Conservation (phyloP, 2,797 vertebrate species). For the Moxostoma hubbsi region DNA sequence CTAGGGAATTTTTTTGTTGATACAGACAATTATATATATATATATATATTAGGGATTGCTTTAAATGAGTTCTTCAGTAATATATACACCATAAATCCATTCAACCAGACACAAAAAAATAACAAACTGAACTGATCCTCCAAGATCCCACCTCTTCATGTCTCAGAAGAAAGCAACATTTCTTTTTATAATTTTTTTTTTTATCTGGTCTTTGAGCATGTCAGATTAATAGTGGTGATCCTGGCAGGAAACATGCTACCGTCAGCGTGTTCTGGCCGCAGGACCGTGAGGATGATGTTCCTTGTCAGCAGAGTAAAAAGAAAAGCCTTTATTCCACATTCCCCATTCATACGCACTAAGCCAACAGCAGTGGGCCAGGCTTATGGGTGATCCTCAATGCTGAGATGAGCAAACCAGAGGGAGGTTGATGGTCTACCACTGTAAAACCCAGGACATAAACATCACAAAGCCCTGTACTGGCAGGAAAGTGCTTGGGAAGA, state of each 20-base stretch:
- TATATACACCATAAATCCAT: neutral
- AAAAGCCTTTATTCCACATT: constrained; percentile 38
- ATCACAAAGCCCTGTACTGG: constrained; percentile 3
- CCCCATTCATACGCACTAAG: constrained; percentile 34
- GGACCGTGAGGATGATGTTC: constrained; percentile 18
- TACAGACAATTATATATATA: too few species aligned
- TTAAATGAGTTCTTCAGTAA: neutral
- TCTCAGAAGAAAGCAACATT: neutral
- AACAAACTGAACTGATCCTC: neutral
- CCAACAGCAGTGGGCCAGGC: constrained; percentile 17
- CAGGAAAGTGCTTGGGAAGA: neutral
- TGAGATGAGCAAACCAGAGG: constrained; percentile 8
- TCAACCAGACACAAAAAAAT: neutral
- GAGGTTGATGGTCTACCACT: neutral
- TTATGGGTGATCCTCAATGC: constrained; percentile 11
- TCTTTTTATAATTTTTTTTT: neutral
- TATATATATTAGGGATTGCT: too few species aligned
- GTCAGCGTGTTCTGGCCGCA: constrained; percentile 21
- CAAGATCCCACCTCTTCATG: neutral
- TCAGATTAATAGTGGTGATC: constrained; percentile 18
- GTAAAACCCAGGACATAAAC: neutral
- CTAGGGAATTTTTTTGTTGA: too few species aligned
- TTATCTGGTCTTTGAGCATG: constrained; percentile 7
- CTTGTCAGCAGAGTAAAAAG: constrained; percentile 19
- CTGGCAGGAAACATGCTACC: constrained; percentile 16